A percentile compares a stretch with the other conserved stretches of the same genome.
Conservation (phyloP, 2,797 vertebrate species). For the Cetoscarus ocellatus region DNA sequence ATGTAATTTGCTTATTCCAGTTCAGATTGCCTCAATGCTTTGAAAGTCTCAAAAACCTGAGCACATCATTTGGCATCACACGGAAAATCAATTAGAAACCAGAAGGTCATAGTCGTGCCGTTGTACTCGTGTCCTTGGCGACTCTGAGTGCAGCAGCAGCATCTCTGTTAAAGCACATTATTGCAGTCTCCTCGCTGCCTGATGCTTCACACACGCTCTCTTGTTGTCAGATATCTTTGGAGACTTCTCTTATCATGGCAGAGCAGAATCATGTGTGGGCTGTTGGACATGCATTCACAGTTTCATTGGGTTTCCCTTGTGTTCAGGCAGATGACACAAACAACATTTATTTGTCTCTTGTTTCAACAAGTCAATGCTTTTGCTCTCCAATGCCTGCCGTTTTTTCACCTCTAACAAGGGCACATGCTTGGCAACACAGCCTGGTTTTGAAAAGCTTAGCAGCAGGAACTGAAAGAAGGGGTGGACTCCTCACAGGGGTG, state of each 20-base stretch:
- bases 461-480: too few relatives aligned
- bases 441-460: too few relatives aligned
- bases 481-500: too few relatives aligned
- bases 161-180: neutral
- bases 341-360: neutral
- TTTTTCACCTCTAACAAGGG: too few relatives aligned
- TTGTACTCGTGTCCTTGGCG: too few relatives aligned
- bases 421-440: too few relatives aligned
- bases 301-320: constrained; percentile 2
- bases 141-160: neutral
- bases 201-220: neutral
- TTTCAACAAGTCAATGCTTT: too few relatives aligned
- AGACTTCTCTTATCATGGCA: constrained; percentile 1
- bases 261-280: neutral
- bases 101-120: neutral
- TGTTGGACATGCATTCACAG: neutral
- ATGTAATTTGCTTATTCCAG: neutral
- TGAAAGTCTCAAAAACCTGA: too few relatives aligned
- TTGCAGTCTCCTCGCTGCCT: neutral
- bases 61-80: neutral
- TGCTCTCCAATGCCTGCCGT: too few relatives aligned
- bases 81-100: neutral
- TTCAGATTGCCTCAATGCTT: neutral
- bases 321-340: neutral
- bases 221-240: neutral